phyloP scores from a whole-genome alignment of 1,140 invertebrate species.

The Drosophila neocordata region DNA sequence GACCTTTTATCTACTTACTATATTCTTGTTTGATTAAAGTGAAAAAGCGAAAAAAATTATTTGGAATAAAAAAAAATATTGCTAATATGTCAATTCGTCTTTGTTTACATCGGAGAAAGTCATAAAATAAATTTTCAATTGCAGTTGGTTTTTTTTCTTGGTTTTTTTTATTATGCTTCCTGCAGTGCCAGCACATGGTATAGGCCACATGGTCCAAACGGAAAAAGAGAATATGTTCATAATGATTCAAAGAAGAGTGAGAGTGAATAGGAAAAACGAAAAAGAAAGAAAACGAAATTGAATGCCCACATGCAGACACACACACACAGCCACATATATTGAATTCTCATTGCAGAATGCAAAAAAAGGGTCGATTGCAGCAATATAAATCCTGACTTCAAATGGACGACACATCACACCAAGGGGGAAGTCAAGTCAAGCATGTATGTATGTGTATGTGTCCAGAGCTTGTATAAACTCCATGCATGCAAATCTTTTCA shows the following conservation, averaged over 20 bases:
- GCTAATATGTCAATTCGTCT: no score
- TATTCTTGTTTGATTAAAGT: no score
- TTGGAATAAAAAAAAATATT: no score
- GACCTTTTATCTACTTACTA: no score
- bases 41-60: no score
- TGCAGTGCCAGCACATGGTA: conserved; percentile 22
- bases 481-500: conserved; percentile 54
- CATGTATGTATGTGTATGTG: not conserved
- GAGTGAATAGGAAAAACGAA: conserved; percentile 53
- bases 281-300: conserved; percentile 39
- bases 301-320: conserved; percentile 41
- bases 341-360: not conserved
- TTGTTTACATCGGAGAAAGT: not conserved
- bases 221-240: conserved; percentile 24
- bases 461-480: conserved; percentile 20
- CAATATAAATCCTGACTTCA: conserved; percentile 70
- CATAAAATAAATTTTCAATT: not conserved
- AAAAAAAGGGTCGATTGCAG: conserved; percentile 32
- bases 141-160: not conserved
- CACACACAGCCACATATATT: not conserved
- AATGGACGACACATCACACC: conserved; percentile 49
- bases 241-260: conserved; percentile 73
- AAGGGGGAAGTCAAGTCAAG: conserved; percentile 6
- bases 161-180: conserved; percentile 5
- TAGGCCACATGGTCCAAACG: conserved; percentile 14